phyloP scores from a whole-genome alignment of 30 jellyfish, hydroid and myxozoan species.

The Pelagia noctiluca region DNA sequence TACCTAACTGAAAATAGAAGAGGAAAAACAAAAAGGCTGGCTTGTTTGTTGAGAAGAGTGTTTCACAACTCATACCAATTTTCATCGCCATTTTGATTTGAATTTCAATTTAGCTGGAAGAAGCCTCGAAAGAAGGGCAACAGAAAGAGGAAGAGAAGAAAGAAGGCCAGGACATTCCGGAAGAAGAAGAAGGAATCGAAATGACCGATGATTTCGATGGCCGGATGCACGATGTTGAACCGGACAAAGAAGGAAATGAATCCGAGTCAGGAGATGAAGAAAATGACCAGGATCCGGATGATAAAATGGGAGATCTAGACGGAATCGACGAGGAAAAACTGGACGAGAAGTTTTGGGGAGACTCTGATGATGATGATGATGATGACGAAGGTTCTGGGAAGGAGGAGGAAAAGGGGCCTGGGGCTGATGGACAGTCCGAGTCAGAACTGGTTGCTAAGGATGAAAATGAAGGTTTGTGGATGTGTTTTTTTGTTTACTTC shows the following conservation, averaged over 20 bases:
- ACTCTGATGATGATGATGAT: constrained; percentile 89
- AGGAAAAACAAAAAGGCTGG: too few relatives aligned
- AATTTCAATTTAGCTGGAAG: constrained; percentile 87
- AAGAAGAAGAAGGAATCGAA: constrained; percentile 96
- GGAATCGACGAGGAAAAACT: constrained; percentile 76
- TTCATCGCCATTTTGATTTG: not conserved
- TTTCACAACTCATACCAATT: not conserved
- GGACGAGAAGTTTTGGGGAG: constrained; percentile 96
- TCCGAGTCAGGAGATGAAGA: constrained; percentile 51
- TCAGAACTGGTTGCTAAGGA: constrained; percentile 96
- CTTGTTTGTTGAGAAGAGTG: too few relatives aligned
- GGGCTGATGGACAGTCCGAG: constrained; percentile 81
- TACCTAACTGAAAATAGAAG: too few relatives aligned
- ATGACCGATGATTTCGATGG: constrained; percentile 99
- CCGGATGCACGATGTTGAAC: constrained; percentile 88
- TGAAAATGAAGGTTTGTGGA: constrained; percentile 84
- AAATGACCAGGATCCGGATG: constrained; percentile 81
- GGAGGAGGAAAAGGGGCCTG: constrained; percentile 81
- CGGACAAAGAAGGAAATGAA: constrained; percentile 66
- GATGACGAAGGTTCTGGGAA: constrained; percentile 76
- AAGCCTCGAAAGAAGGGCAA: constrained; percentile 82
- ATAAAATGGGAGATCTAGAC: constrained; percentile 88
- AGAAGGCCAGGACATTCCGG: constrained; percentile 67
- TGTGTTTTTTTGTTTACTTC: too few relatives aligned
- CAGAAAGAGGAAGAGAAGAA: constrained; percentile 68